These are phyloP conservation scores for Desmophyllum pertusum DNA, from an alignment of 92 coral and sea anemone genomes.

Conservation along the genomic window DNA sequence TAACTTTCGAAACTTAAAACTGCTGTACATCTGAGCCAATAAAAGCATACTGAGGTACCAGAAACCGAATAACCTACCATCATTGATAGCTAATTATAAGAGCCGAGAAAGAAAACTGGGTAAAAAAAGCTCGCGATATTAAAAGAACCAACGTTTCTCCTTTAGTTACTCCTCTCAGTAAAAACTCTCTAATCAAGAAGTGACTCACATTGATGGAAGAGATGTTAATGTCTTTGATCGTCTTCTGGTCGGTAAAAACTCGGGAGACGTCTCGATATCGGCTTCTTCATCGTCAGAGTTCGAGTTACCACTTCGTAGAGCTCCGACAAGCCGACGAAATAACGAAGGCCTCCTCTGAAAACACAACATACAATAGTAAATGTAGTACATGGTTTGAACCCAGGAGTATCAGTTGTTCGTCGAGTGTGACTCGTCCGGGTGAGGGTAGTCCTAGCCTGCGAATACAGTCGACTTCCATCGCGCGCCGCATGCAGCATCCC, in stretches of 20 bases:
- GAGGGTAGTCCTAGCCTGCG: too few relatives aligned
- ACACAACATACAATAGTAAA: too few relatives aligned
- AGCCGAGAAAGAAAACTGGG: too few relatives aligned
- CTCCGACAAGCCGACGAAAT: conserved; percentile 92
- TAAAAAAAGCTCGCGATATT: too few relatives aligned
- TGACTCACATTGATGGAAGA: conserved; percentile 87
- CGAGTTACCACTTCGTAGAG: conserved; percentile 77
- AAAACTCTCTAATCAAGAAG: not conserved
- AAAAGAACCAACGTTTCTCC: too few relatives aligned
- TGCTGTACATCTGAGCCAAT: not conserved
- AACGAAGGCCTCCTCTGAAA: conserved; percentile 84
- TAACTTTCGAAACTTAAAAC: not conserved
- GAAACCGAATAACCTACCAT: not conserved
- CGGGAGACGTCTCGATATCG: conserved; percentile 61
- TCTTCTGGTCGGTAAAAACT: conserved; percentile 66
- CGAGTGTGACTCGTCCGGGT: too few relatives aligned
- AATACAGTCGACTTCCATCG: too few relatives aligned
- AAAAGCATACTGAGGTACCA: not conserved
- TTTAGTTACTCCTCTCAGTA: not conserved
- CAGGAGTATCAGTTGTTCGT: too few relatives aligned
- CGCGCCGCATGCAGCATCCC: too few relatives aligned
- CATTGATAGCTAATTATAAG: too few relatives aligned
- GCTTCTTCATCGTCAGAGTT: conserved; percentile 89
- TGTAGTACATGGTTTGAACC: too few relatives aligned
- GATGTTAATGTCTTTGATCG: conserved; percentile 90